Percentiles rank a stretch among this genome's conserved stretches.
phyloP scores from a whole-genome alignment of 2,797 vertebrate species.

The Phataginus tricuspis region DNA sequence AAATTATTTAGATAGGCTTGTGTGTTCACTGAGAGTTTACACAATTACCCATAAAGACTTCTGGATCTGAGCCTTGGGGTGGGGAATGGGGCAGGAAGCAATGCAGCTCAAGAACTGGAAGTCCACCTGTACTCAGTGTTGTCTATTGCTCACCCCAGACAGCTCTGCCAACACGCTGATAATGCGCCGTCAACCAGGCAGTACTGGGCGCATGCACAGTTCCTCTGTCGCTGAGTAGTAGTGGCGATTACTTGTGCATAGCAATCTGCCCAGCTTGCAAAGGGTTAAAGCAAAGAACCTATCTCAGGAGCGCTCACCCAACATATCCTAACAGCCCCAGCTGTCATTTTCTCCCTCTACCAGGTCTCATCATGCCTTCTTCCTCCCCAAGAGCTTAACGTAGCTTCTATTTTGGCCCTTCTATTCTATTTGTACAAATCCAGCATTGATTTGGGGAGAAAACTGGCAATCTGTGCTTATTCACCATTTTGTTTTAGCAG shows the following conservation, averaged over 20 bases:
- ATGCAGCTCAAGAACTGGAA: not conserved
- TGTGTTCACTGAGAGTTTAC: not conserved
- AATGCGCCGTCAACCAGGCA: too few species aligned
- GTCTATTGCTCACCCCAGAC: not conserved
- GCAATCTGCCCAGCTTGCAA: not conserved
- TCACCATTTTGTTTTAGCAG: not conserved
- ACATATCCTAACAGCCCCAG: accelerated
- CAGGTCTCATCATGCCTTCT: not conserved
- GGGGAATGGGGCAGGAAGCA: not conserved
- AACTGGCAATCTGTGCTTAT: not conserved
- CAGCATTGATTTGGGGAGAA: not conserved
- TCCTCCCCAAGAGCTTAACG: not conserved
- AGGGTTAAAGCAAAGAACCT: not conserved
- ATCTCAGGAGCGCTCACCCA: not conserved
- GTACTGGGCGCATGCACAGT: too few species aligned
- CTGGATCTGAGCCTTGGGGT: not conserved
- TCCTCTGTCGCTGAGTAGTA: not conserved
- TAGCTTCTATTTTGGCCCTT: not conserved
- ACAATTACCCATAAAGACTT: not conserved
- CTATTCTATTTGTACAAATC: not conserved
- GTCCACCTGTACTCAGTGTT: not conserved
- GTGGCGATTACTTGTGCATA: not conserved
- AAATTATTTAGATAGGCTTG: not conserved
- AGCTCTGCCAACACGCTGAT: not conserved
- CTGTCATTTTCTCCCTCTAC: not conserved